A percentile compares a stretch with the other conserved stretches of the same genome.
Evolutionary conservation across 2,797 vertebrate genomes (phyloP).

Genomic region (Phataginus tricuspis): DNA sequence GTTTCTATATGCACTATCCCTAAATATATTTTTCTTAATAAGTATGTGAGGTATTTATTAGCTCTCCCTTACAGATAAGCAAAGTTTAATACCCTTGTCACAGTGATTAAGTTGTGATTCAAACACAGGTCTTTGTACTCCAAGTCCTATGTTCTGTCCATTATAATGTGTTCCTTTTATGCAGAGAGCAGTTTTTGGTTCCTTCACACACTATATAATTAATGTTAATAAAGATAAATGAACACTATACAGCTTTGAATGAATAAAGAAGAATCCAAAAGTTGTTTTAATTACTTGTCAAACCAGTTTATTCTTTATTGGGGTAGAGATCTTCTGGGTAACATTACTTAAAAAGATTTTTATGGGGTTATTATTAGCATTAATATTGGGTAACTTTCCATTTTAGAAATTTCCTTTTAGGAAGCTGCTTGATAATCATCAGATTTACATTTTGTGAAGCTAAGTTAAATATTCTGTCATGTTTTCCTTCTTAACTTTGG

Average conservation of each 20-base stretch:
- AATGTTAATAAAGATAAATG: slow-evolving; percentile 10
- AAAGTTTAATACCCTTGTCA: neutral
- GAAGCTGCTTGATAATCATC: slow-evolving; percentile 3
- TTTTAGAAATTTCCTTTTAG: slow-evolving; percentile 58
- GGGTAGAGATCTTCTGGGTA: neutral
- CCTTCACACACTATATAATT: neutral
- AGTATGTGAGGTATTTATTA: neutral
- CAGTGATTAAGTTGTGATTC: neutral
- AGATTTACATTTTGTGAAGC: slow-evolving; percentile 7
- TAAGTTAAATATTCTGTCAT: neutral
- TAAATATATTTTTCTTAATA: neutral
- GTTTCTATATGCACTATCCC: neutral
- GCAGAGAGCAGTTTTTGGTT: neutral
- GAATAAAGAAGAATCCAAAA: neutral
- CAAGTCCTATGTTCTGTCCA: neutral
- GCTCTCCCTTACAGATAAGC: neutral
- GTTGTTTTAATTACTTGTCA: slow-evolving; percentile 1
- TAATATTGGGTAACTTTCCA: neutral
- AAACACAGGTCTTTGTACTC: neutral
- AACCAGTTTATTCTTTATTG: neutral
- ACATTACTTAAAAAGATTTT: slow-evolving; percentile 15
- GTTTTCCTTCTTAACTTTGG: neutral
- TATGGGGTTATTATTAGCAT: neutral
- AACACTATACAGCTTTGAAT: neutral
- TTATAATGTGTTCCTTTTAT: neutral